Conservation (phyloP, 1,140 invertebrate species). For the Drosophila nigrodunni region DNA sequence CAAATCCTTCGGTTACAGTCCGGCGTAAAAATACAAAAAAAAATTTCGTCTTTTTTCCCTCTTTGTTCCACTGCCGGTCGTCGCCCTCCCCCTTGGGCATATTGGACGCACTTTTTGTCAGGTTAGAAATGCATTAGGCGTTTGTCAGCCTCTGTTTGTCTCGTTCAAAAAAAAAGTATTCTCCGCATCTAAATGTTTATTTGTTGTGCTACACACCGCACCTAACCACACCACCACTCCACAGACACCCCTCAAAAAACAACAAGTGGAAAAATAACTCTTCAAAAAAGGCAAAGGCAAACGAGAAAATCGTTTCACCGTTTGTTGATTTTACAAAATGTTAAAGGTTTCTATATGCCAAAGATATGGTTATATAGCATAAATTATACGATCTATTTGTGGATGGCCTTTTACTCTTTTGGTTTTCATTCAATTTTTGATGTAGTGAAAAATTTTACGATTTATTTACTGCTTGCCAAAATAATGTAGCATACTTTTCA, state of each 20-base stretch:
- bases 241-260: slow-evolving; percentile 5
- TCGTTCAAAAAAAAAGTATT: neutral
- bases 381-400: slow-evolving; percentile 9
- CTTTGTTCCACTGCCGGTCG: neutral
- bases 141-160: slow-evolving; percentile 19
- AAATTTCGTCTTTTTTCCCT: neutral
- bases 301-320: slow-evolving; percentile 2
- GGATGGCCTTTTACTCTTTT: neutral
- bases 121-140: slow-evolving; percentile 64
- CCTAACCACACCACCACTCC: no score
- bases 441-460: no score
- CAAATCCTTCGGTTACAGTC: slow-evolving; percentile 46
- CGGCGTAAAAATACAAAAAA: no score
- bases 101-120: slow-evolving; percentile 50
- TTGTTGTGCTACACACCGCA: slow-evolving; percentile 1
- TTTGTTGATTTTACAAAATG: slow-evolving; percentile 18
- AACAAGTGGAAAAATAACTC: neutral
- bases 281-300: neutral
- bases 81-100: neutral
- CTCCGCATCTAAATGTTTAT: slow-evolving; percentile 38
- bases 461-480: no score
- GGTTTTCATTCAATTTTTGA: no score
- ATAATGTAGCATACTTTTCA: no score
- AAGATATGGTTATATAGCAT: slow-evolving; percentile 10
- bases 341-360: slow-evolving; percentile 14